Base-by-base conservation (phyloP, 92 coral and sea anemone species). In the Blastomussa wellsi region DNA sequence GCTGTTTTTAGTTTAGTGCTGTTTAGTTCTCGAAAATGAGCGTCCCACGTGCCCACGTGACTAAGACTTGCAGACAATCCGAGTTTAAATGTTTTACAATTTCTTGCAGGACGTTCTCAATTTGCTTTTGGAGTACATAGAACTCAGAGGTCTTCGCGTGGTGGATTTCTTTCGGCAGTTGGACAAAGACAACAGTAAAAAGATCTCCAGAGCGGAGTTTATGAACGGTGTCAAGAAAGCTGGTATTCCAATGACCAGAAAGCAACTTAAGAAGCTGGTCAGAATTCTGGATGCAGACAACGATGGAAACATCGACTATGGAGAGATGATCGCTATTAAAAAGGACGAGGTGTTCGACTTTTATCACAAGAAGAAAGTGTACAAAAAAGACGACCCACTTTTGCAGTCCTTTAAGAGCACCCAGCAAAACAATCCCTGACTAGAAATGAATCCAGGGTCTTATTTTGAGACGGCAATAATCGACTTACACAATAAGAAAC, bases 241-340 rank as follows among this genome's bases (percentile, higher is more conserved):
- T 1, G 98, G 98, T 1, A 92, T 96, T 32, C 98, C 98, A 16
- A 92, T 96, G 91, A 96, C 98, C 9, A 80, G 95, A 78, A 90
- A 87, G 59, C 98, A 96, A 67, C 90, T 96, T 13, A 90, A 93
- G 78, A 95, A 95, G 62, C 94, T 96, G 7, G 94, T 94, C 31
- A 90, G 86, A 71, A 91, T 96, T 65, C 91, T 96, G 60, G 98
- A 96, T 64, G 86, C 91, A 26, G 92, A 96, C 86, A 91, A 95
- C 70, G 98, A 96, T 64, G 98, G 98, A 0, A 89, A 88, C 41
- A 96, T 96, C 32, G 94, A 95, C 88, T 96, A 96, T 89, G 89
- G 95, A 39, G 98, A 96, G 70, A 94, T 96, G 95, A 89, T 96
- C 39, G 96, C 95, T 59, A 87, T 96, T 35, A 95, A 93, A 73